Base-by-base conservation (phyloP, 2,888 invertebrate species). In the Coelinius sp. region DNA sequence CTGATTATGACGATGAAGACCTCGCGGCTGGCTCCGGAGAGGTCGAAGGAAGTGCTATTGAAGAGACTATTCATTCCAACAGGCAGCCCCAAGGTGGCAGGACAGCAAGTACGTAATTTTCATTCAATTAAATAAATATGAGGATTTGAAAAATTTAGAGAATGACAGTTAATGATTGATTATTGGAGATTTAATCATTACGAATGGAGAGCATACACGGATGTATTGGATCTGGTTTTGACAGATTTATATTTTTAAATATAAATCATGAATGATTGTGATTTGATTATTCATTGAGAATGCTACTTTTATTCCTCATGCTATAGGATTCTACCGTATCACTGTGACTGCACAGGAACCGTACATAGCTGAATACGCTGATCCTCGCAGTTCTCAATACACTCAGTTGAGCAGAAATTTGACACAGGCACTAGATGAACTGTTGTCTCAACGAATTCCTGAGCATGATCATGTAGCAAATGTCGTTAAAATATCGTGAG, bases 401-500 rank as follows among this genome's bases (percentile, higher is more conserved):
- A 88, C 89, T 76, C 88, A 90, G 70, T 88, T 94, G 76, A 90
- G 93, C 8, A 87, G 87, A 8, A 89, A 91, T 20, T 84, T 94
- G 35, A 90, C 91, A 0, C 88, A 89, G 20, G 91, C 90, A 0
- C 89, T 94, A 8, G 91, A 92, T 74, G 84, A 87, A 1, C 85
- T 94, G 4, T 92, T 91, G 79, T 88, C 88, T 7, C 78, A 79
- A 64, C 73, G 67, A 5, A 73, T 83, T 46, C 81, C 81, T 1
- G 70, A 73, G 14, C 78, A 81, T 66, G 78, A 80, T 46, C 81
- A 84, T 46, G 79, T 79, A 3, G 90, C 92, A 0, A 92, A 90
- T 71, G 91, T 94, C 17, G 90, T 94, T 20, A 91, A 92, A 76
- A 92, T 94, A 82, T 91, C 92, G 94, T 94, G 88, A 92, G 93